Percentiles rank a stretch among this genome's conserved stretches.
Conservation (phyloP, 64 coral and sea anemone genomes). For the Montipora sp. region DNA sequence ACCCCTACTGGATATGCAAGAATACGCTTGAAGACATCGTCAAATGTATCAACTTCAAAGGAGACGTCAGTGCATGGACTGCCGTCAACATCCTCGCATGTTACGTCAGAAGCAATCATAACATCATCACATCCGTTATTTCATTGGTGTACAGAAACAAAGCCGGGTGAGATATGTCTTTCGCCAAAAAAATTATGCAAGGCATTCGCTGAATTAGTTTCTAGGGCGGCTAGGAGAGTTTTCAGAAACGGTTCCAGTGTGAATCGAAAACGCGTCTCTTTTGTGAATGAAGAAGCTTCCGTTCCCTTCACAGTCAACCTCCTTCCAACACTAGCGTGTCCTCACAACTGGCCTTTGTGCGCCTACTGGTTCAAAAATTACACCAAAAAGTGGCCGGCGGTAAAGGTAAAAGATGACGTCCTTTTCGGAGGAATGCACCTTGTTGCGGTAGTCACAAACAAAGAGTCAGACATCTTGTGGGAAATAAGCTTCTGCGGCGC, state of each 20-base stretch:
- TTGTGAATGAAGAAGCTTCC: constrained; percentile 30
- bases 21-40: constrained; percentile 8
- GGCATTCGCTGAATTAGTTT: constrained; percentile 45
- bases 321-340: constrained; percentile 65
- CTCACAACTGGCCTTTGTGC: constrained; percentile 67
- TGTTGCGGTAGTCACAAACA: constrained; percentile 54
- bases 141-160: constrained; percentile 14
- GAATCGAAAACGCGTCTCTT: constrained; percentile 49
- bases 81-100: not conserved
- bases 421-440: constrained; percentile 66
- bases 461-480: constrained; percentile 65
- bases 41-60: not conserved
- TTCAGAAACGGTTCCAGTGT: constrained; percentile 40
- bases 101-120: not conserved
- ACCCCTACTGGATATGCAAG: constrained; percentile 73
- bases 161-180: constrained; percentile 21
- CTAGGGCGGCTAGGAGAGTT: constrained; percentile 26
- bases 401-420: constrained; percentile 27
- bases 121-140: not conserved
- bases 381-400: constrained; percentile 56
- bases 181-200: constrained; percentile 64
- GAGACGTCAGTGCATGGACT: not conserved
- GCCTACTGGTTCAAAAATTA: constrained; percentile 80
- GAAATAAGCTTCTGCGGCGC: constrained; percentile 70
- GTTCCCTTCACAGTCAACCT: constrained; percentile 73